phyloP scores from a whole-genome alignment of 2,797 vertebrate species.

The Brachyrhaphis roseni region DNA sequence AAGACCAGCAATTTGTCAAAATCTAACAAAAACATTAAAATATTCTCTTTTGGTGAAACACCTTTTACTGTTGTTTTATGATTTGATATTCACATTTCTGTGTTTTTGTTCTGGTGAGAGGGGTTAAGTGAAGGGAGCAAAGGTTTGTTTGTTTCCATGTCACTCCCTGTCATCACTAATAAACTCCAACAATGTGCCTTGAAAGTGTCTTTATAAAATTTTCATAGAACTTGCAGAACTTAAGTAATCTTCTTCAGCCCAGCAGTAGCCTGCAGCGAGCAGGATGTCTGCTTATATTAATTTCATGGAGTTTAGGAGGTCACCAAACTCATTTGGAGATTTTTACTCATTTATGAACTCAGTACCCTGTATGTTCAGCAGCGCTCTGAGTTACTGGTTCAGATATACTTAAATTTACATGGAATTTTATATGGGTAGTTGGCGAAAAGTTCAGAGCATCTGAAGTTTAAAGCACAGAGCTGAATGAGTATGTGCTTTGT shows the following conservation, averaged over 20 bases:
- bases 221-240: constrained; percentile 92
- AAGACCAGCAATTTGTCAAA: constrained; percentile 3
- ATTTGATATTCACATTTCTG: constrained; percentile 72
- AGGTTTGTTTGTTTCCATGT: constrained; percentile 85
- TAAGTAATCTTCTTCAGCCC: constrained; percentile 90
- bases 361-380: constrained; percentile 80
- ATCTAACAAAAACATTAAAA: constrained; percentile 45
- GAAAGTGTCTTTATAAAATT: constrained; percentile 95
- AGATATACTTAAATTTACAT: constrained; percentile 79
- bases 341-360: constrained; percentile 94
- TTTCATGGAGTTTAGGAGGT: constrained; percentile 98
- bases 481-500: constrained; percentile 61
- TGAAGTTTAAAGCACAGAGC: constrained; percentile 63
- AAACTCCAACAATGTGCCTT: constrained; percentile 88
- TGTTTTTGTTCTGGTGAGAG: constrained; percentile 78
- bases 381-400: constrained; percentile 79
- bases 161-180: constrained; percentile 87
- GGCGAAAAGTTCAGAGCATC: constrained; percentile 61
- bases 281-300: constrained; percentile 98
- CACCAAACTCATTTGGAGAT: constrained; percentile 91
- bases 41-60: constrained; percentile 68
- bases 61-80: constrained; percentile 78
- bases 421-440: constrained; percentile 73
- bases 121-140: constrained; percentile 85
- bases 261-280: constrained; percentile 82